Evolutionary conservation across 1,140 invertebrate genomes (phyloP).

Genomic region (Cecropterus lyciades): DNA sequence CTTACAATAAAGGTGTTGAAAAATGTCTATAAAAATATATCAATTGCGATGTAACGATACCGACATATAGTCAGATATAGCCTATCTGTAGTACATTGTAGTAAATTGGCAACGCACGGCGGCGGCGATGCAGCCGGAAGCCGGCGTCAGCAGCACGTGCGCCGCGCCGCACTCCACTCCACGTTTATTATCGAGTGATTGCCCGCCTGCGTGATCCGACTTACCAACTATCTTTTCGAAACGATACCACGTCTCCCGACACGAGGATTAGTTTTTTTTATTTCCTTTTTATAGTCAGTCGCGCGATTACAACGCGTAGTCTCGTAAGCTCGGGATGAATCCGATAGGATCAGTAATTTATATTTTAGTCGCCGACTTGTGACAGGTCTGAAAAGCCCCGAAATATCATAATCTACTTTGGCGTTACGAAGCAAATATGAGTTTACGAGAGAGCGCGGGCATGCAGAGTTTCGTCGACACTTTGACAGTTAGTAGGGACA

Average conservation of each 20-base stretch:
- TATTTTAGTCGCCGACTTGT: background rate
- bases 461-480: slow-evolving; percentile 61
- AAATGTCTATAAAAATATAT: too few species aligned
- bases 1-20: too few species aligned
- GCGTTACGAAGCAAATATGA: slow-evolving; percentile 38
- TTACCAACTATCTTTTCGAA: slow-evolving; percentile 66
- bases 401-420: slow-evolving; percentile 35
- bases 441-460: slow-evolving; percentile 36
- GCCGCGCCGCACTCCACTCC: slow-evolving; percentile 55
- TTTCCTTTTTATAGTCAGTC: slow-evolving; percentile 61
- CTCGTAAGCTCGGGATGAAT: slow-evolving; percentile 21
- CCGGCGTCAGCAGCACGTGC: slow-evolving; percentile 75
- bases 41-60: too few species aligned
- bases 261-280: slow-evolving; percentile 62
- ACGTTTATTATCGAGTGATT: slow-evolving; percentile 81
- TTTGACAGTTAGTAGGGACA: slow-evolving; percentile 81
- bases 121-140: slow-evolving; percentile 54
- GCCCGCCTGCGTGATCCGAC: slow-evolving; percentile 76
- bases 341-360: slow-evolving; percentile 8
- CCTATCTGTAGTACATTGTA: slow-evolving; percentile 5
- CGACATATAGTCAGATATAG: background rate
- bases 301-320: slow-evolving; percentile 52
- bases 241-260: slow-evolving; percentile 55
- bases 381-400: slow-evolving; percentile 8
- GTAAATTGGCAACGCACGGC: slow-evolving; percentile 16